These are phyloP conservation scores for Eidolon dupreanum DNA, from an alignment of 2,797 vertebrate species.

Conservation along the genomic window DNA sequence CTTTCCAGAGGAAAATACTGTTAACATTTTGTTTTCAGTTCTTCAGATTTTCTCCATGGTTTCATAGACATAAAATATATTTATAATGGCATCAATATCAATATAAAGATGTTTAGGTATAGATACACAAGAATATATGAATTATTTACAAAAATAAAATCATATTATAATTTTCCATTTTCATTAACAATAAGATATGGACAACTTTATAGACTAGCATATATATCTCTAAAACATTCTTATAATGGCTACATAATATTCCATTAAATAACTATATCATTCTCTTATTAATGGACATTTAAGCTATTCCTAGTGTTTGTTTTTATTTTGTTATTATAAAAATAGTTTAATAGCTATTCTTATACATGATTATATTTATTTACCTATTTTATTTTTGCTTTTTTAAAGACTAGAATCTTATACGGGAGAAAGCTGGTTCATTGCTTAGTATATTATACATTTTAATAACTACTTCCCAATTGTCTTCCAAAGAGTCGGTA, in stretches of 20 bases:
- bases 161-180: background rate
- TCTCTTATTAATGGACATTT: background rate
- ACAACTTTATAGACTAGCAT: background rate
- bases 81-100: background rate
- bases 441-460: background rate
- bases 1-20: background rate
- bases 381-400: background rate
- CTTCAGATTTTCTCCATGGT: background rate
- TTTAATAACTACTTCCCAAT: slow-evolving; percentile 9
- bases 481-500: background rate
- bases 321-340: background rate
- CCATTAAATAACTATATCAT: background rate
- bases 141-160: background rate
- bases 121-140: background rate
- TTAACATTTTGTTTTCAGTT: background rate
- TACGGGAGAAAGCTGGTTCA: background rate
- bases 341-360: background rate
- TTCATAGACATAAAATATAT: background rate
- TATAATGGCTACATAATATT: background rate
- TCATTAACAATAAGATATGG: background rate
- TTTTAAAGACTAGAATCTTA: background rate
- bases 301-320: background rate
- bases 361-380: background rate
- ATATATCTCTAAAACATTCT: background rate
- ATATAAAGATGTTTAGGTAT: background rate